Evolutionary conservation across 2,888 invertebrate species (phyloP).

Genomic region (Drepanosiphum platanoidis): DNA sequence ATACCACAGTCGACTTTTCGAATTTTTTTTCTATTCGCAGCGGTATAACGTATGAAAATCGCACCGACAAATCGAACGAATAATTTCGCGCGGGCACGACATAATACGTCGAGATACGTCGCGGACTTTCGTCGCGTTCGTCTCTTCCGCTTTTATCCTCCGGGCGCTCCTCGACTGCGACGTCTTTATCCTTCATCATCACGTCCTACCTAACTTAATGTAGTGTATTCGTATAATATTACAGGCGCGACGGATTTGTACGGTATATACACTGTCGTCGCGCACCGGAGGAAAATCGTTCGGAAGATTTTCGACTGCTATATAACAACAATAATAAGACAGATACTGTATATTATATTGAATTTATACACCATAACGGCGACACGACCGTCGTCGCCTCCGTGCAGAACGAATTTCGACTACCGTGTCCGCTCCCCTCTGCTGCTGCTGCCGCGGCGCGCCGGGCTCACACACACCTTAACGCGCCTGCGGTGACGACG

Average conservation of each 20-base stretch:
- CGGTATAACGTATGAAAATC: no score
- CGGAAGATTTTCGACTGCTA: background rate
- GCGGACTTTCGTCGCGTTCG: background rate
- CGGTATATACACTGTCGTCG: background rate
- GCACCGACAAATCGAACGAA: no score
- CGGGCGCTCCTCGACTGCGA: background rate
- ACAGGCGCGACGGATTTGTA: background rate
- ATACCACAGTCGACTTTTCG: no score
- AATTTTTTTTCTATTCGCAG: no score
- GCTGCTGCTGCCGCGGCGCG: background rate
- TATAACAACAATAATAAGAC: background rate
- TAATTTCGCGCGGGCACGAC: no score
- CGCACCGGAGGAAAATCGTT: background rate
- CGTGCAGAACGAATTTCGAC: conserved; percentile 55
- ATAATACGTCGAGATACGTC: background rate
- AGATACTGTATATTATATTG: background rate
- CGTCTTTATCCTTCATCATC: background rate
- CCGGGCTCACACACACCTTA: no score
- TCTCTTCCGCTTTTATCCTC: no score
- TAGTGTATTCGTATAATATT: background rate
- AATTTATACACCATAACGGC: background rate
- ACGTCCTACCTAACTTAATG: background rate
- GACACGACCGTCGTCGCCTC: background rate
- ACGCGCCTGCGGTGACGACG: background rate
- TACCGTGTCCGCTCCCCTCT: background rate